These are phyloP conservation scores for Clarias gariepinus DNA, from an alignment of 2,113 vertebrate species.

Conservation along the genomic window DNA sequence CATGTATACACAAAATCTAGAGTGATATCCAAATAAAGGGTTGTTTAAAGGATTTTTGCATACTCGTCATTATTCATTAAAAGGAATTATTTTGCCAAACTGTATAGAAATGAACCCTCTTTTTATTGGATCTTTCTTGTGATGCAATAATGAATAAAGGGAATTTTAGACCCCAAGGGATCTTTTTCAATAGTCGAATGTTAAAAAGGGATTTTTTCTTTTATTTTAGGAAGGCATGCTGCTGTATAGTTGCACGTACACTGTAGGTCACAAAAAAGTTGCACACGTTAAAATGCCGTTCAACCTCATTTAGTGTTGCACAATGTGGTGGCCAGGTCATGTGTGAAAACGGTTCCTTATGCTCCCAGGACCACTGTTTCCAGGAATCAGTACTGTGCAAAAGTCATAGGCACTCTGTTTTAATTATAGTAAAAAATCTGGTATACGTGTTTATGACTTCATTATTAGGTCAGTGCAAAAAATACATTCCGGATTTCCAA, in stretches of 20 bases:
- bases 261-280: too few species aligned
- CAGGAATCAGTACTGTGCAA: too few species aligned
- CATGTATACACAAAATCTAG: background rate
- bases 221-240: background rate
- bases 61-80: background rate
- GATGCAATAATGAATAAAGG: background rate
- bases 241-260: background rate
- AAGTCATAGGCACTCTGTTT: too few species aligned
- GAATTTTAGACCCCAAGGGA: background rate
- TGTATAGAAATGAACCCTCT: background rate
- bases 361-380: too few species aligned
- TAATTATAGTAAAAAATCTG: too few species aligned
- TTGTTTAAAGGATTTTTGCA: background rate
- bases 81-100: background rate
- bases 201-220: background rate
- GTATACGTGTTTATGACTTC: too few species aligned
- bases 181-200: background rate
- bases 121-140: background rate
- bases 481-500: too few species aligned
- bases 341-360: too few species aligned
- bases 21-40: slow-evolving; percentile 1
- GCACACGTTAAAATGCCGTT: too few species aligned
- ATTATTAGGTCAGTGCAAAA: too few species aligned
- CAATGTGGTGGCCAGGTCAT: too few species aligned
- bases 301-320: too few species aligned